Base-by-base conservation (phyloP, 2,113 vertebrate species). In the Neodontobutis hainanensis region DNA sequence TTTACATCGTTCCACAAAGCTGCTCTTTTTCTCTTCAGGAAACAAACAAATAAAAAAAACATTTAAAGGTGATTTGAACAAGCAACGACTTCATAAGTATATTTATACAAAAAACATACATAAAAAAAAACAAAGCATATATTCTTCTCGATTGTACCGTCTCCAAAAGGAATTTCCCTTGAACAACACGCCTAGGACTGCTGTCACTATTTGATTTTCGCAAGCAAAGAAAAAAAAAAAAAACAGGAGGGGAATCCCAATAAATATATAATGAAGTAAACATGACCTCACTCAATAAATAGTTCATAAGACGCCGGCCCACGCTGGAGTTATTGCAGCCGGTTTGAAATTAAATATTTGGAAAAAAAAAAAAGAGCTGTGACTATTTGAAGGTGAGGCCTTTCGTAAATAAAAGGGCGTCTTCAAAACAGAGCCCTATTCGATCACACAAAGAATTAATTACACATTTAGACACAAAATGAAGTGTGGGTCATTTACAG, bases 201-300 rank as follows among this genome's bases (percentile, higher is more conserved):
- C 86, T 89, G 86, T 91, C 84, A 88, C 75, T 90, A 90, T 91
- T 85, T 80, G 89, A 91, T 92, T 92, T 92, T 92, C 89, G 92
- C 86, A 86, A 86, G 87, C 84, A 89, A 90, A 91, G 90, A 27
- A 27, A 50, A 19, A 38, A 38, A 38, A 32, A 27, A 27, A 27
- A 69, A 56, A 85, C 75, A 85, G 88, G 62, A 68, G 82, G 86
- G 94, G 94, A 94, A 96, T 94, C 94, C 95, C 94, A 94, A 96
- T 96, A 96, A 98, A 96, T 96, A 97, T 95, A 93, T 95, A 96
- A 95, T 89, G 88, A 96, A 91, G 94, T 95, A 98, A 97, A 96
- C 94, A 94, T 94, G 95, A 94, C 92, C 95, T 94, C 90, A 93
- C 93, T 94, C 93, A 93, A 95, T 95, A 94, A 95, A 94, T 95